Evolutionary conservation across 2,797 vertebrate species (phyloP).

Genomic region (Gymnothorax javanicus): DNA sequence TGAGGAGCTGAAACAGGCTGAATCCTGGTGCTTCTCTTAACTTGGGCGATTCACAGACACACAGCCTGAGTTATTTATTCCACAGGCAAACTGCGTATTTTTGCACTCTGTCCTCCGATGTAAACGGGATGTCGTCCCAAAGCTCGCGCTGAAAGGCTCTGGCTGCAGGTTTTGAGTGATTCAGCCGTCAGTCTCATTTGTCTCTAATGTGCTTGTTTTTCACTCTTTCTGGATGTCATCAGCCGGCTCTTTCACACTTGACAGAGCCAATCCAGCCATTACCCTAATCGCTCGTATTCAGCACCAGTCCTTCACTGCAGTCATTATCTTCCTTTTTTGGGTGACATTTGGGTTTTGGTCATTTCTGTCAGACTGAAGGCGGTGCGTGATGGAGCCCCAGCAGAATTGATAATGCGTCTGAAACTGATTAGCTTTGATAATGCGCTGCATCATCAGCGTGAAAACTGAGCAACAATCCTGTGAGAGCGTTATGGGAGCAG

Average conservation of each 20-base stretch:
- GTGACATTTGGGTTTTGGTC: conserved; percentile 13
- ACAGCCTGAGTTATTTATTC: neutral
- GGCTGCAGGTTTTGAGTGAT: neutral
- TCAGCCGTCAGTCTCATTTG: conserved; percentile 3
- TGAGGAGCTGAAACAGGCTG: neutral
- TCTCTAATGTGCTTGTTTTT: conserved; percentile 15
- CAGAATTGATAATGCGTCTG: conserved; percentile 12
- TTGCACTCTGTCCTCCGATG: neutral
- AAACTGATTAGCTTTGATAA: conserved; percentile 27
- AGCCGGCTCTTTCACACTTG: conserved; percentile 1
- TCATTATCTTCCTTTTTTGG: conserved; percentile 29
- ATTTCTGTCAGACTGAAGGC: conserved; percentile 21
- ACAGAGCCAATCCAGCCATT: conserved; percentile 11
- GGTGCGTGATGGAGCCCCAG: conserved; percentile 3
- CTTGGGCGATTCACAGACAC: neutral
- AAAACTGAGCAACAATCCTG: conserved; percentile 25
- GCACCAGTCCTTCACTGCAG: conserved; percentile 10
- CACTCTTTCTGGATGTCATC: conserved; percentile 10
- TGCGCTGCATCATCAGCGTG: conserved; percentile 29
- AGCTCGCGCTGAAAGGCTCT: neutral
- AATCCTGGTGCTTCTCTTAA: neutral
- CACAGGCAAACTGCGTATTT: neutral
- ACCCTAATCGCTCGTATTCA: conserved; percentile 13
- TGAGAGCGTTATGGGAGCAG: conserved; percentile 4
- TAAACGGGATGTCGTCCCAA: neutral